Conservation (phyloP, 2,888 invertebrate species). For the Agriopis marginaria region DNA sequence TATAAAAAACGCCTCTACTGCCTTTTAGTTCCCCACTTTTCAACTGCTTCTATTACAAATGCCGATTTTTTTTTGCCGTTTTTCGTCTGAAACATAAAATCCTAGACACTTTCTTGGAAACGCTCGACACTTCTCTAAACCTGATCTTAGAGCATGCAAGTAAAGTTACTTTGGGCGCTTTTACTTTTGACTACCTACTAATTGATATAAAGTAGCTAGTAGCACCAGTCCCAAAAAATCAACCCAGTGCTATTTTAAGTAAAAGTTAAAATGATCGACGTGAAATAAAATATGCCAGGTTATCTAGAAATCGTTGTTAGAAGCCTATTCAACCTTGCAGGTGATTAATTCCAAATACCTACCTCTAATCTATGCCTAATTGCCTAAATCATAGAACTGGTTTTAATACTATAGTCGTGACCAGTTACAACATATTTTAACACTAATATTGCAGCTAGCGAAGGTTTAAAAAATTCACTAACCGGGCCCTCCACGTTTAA, state of each 20-base stretch:
- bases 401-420: slow-evolving; percentile 11
- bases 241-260: background rate
- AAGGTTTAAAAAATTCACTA: slow-evolving; percentile 55
- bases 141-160: background rate
- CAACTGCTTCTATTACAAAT: no score
- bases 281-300: background rate
- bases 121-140: background rate
- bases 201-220: background rate
- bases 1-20: no score
- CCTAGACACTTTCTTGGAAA: background rate
- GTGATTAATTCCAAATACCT: slow-evolving; percentile 4
- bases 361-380: slow-evolving; percentile 11
- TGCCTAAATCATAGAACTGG: slow-evolving; percentile 14
- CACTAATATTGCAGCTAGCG: slow-evolving; percentile 30
- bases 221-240: background rate
- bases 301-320: background rate
- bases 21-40: no score
- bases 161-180: background rate
- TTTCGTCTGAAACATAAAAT: background rate
- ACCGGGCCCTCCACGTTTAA: slow-evolving; percentile 51
- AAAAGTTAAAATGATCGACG: background rate
- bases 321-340: background rate
- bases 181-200: background rate
- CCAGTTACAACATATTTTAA: slow-evolving; percentile 11
- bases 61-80: no score